Evolutionary conservation across 2,113 vertebrate genomes (phyloP).

Genomic region (Solenodon paradoxus): DNA sequence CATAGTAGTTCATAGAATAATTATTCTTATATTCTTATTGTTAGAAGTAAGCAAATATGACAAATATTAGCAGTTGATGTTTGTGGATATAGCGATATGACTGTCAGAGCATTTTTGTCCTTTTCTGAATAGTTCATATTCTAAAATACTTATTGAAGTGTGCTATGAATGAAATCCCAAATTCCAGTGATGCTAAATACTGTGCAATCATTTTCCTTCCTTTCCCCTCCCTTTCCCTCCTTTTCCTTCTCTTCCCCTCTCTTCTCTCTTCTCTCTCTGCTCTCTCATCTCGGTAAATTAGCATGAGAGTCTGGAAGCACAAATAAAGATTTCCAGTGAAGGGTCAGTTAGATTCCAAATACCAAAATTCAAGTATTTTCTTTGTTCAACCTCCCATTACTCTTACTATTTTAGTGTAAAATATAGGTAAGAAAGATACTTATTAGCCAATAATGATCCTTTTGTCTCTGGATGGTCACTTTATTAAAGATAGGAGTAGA

Average conservation of each 20-base stretch:
- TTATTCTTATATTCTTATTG: background rate
- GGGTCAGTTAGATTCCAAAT: background rate
- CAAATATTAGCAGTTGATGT: background rate
- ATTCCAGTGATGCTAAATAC: background rate
- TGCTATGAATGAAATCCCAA: background rate
- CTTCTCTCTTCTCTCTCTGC: background rate
- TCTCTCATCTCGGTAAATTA: background rate
- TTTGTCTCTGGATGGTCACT: background rate
- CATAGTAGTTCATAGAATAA: background rate
- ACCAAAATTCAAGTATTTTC: background rate
- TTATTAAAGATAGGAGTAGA: background rate
- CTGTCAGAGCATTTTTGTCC: background rate
- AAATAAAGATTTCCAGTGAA: background rate
- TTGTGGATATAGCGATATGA: background rate
- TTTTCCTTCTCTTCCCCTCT: too few relatives aligned
- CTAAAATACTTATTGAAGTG: background rate
- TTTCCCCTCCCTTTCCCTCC: background rate
- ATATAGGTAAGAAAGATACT: background rate
- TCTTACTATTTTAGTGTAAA: background rate
- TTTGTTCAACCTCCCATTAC: background rate
- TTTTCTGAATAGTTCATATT: background rate
- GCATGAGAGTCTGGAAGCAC: background rate
- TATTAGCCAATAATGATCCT: background rate
- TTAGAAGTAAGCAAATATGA: background rate
- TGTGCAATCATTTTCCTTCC: background rate